These are phyloP conservation scores for Onthophagus sagittarius DNA, from an alignment of 2,888 invertebrate genomes.

Conservation along the genomic window DNA sequence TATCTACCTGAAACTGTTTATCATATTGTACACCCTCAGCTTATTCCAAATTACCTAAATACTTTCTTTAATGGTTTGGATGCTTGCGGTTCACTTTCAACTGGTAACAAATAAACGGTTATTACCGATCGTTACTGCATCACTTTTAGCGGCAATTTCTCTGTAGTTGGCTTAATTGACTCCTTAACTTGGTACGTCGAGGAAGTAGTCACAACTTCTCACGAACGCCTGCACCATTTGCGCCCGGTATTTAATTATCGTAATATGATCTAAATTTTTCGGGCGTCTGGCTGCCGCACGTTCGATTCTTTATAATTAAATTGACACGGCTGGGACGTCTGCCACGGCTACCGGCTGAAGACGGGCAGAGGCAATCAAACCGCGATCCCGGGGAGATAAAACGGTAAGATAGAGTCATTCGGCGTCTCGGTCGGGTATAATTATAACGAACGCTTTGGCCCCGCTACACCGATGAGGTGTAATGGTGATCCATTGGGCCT, in stretches of 20 bases:
- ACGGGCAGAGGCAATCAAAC: conserved; percentile 19
- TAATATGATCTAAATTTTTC: conserved; percentile 22
- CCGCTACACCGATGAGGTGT: conserved; percentile 30
- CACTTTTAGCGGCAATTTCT: not conserved
- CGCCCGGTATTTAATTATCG: conserved; percentile 20
- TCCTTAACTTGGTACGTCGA: not conserved
- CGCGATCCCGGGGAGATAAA: conserved; percentile 26
- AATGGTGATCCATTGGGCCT: conserved; percentile 34
- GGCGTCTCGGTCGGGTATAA: conserved; percentile 34
- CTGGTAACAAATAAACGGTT: not conserved
- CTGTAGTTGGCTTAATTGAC: not conserved
- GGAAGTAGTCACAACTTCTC: not conserved
- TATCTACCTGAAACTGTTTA: too few relatives aligned
- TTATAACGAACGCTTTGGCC: conserved; percentile 35
- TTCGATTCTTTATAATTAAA: conserved; percentile 31
- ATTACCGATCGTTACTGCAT: not conserved
- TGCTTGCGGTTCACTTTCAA: not conserved
- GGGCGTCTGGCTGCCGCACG: conserved; percentile 22
- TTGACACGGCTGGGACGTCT: conserved; percentile 28
- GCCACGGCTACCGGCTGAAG: conserved; percentile 26
- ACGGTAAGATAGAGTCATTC: conserved; percentile 36
- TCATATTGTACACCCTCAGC: too few relatives aligned
- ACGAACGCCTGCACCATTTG: not conserved
- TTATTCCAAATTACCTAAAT: too few relatives aligned
- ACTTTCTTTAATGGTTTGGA: not conserved